phyloP scores from a whole-genome alignment of 2,888 invertebrate genomes.

The Odontothrips loti region DNA sequence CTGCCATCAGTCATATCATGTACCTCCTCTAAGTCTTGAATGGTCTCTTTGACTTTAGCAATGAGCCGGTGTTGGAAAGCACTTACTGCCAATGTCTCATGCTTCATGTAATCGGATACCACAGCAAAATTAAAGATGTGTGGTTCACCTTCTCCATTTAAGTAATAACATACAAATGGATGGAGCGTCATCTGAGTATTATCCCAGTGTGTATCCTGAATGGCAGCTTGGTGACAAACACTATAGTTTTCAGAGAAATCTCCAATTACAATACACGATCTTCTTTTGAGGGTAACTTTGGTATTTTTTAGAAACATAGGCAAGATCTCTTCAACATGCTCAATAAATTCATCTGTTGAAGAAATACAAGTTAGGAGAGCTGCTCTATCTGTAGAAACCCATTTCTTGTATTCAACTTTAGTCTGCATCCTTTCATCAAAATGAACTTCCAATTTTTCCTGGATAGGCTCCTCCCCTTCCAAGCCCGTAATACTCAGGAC shows the following conservation, averaged over 20 bases:
- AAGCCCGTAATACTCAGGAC: too few species aligned
- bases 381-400: conserved; percentile 14
- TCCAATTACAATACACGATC: not conserved
- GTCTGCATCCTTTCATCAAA: not conserved
- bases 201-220: conserved; percentile 22
- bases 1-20: not conserved
- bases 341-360: conserved; percentile 14
- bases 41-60: not conserved
- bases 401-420: conserved; percentile 21
- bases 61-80: not conserved
- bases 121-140: not conserved
- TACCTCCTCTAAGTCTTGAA: not conserved
- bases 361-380: conserved; percentile 11
- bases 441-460: not conserved
- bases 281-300: not conserved
- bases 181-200: conserved; percentile 25
- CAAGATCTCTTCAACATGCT: not conserved
- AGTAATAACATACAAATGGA: conserved; percentile 27
- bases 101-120: not conserved
- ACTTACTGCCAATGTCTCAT: not conserved
- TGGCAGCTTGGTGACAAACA: conserved; percentile 14
- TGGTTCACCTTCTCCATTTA: not conserved
- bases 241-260: conserved; percentile 28
- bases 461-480: too few species aligned
- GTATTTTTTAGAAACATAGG: not conserved